Conservation (phyloP, 2,888 invertebrate species). For the Eumerus sabulonum region DNA sequence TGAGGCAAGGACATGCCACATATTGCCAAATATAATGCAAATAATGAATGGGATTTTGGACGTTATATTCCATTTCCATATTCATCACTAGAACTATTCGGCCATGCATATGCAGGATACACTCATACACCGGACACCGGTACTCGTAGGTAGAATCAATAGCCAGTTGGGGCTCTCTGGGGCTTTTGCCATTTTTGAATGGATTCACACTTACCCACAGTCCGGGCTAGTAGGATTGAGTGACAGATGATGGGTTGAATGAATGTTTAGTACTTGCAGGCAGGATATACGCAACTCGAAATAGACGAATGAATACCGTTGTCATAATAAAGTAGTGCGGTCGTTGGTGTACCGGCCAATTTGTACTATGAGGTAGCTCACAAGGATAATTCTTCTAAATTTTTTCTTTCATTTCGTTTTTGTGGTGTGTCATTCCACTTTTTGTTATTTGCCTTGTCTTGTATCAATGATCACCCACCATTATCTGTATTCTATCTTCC, state of each 20-base stretch:
- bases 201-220: neutral
- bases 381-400: constrained; percentile 1
- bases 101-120: no score
- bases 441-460: constrained; percentile 26
- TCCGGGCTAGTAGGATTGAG: constrained; percentile 9
- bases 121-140: constrained; percentile 5
- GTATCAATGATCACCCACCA: neutral
- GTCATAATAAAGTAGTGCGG: constrained; percentile 51
- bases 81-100: constrained; percentile 1
- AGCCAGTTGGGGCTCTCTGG: neutral
- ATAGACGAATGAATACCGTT: constrained; percentile 42
- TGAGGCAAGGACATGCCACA: constrained; percentile 44
- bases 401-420: constrained; percentile 3
- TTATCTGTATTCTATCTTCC: neutral
- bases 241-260: constrained; percentile 24
- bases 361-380: constrained; percentile 28
- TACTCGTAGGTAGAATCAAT: constrained; percentile 30
- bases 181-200: constrained; percentile 16
- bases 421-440: no score
- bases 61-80: constrained; percentile 34
- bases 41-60: constrained; percentile 64
- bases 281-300: constrained; percentile 7
- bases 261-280: neutral
- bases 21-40: constrained; percentile 63
- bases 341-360: constrained; percentile 29